Evolutionary conservation across 2,797 vertebrate genomes (phyloP).

Genomic region (Alcedo atthis): DNA sequence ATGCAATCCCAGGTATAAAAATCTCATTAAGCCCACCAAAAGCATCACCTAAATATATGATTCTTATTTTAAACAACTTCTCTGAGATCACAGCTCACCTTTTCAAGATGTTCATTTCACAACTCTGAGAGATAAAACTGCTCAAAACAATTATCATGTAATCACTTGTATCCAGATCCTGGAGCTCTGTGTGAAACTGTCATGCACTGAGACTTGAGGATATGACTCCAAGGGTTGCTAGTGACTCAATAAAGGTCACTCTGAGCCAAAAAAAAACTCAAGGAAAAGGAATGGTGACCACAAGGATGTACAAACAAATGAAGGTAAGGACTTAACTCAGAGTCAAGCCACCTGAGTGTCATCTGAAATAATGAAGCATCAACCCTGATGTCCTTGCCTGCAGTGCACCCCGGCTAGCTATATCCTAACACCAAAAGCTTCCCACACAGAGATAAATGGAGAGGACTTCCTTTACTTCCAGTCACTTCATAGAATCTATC

Average conservation of each 20-base stretch:
- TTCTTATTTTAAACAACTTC: neutral
- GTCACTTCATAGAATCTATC: neutral
- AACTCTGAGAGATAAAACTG: neutral
- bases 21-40: neutral
- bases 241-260: neutral
- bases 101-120: neutral
- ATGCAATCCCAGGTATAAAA: neutral
- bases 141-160: neutral
- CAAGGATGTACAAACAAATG: neutral
- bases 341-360: neutral
- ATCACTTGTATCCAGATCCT: neutral
- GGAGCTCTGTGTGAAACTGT: neutral
- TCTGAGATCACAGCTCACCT: neutral
- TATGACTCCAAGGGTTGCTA: neutral
- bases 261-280: neutral
- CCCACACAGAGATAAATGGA: accelerated
- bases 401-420: neutral
- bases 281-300: neutral
- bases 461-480: neutral
- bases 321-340: neutral
- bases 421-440: neutral
- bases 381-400: neutral
- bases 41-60: neutral
- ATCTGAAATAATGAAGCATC: neutral
- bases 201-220: accelerated